These are phyloP conservation scores for Epinephelus lanceolatus DNA, from an alignment of 2,113 vertebrate genomes.

Conservation along the genomic window DNA sequence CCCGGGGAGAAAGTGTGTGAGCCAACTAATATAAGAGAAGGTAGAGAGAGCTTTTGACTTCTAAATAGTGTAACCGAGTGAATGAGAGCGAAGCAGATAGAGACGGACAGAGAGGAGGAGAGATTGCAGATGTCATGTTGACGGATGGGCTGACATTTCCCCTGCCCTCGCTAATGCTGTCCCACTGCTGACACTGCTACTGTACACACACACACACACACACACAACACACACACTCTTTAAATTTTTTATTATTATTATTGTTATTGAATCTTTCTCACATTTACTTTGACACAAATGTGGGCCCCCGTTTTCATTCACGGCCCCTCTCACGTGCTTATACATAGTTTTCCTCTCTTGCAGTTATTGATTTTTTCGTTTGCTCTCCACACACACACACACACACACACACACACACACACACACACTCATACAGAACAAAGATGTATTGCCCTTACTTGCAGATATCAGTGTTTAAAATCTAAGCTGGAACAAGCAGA, in stretches of 20 bases:
- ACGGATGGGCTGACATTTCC: conserved; percentile 67
- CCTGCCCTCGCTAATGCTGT: conserved; percentile 41
- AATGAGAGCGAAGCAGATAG: conserved; percentile 36
- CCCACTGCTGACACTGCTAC: conserved; percentile 63
- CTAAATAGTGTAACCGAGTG: conserved; percentile 36
- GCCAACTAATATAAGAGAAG: not conserved
- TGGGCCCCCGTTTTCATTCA: not conserved
- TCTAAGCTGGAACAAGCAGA: not conserved
- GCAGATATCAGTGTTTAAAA: conserved; percentile 16
- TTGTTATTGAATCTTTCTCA: conserved; percentile 26
- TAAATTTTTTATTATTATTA: conserved; percentile 29
- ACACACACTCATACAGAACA: not conserved
- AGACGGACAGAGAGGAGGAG: conserved; percentile 38
- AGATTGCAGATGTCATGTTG: conserved; percentile 70
- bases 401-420: not conserved
- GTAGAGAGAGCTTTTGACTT: conserved; percentile 9
- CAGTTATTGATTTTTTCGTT: not conserved
- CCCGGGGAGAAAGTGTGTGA: not conserved
- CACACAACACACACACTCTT: conserved; percentile 15
- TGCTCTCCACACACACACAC: not conserved
- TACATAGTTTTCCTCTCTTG: not conserved
- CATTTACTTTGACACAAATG: conserved; percentile 27
- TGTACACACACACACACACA: conserved; percentile 22
- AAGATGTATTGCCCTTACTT: not conserved
- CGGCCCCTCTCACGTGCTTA: not conserved